Conservation (phyloP, 1,140 invertebrate genomes). For the Cryptotermes secundus region DNA sequence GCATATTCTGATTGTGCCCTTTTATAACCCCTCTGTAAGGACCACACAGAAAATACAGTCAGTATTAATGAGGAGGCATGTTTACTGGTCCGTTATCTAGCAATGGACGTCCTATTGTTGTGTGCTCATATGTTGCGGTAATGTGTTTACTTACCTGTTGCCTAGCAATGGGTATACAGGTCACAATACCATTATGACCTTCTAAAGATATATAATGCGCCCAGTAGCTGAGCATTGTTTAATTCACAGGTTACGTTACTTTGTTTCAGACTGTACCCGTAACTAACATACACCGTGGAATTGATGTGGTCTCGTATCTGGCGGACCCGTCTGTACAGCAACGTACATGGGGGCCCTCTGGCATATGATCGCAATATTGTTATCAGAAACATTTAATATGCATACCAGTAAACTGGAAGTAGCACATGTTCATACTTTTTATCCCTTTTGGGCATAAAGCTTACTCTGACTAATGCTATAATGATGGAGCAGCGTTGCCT, state of each 20-base stretch:
- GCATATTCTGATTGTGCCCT: no score
- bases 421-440: neutral
- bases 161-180: no score
- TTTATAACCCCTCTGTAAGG: no score
- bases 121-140: no score
- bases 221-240: no score
- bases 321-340: neutral
- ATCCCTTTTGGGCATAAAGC: neutral
- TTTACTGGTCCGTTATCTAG: no score
- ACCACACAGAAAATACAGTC: no score
- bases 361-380: neutral
- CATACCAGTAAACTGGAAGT: neutral
- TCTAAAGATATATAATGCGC: no score
- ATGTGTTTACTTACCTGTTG: no score
- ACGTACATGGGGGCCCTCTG: neutral
- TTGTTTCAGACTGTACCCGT: neutral
- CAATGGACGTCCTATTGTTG: no score
- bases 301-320: neutral
- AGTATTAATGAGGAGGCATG: no score
- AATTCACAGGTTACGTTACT: neutral
- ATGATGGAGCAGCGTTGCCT: neutral
- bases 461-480: neutral
- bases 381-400: constrained; percentile 4
- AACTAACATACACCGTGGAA: neutral
- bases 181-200: no score